phyloP scores from a whole-genome alignment of 2,113 vertebrate species.

The Perccottus glenii region DNA sequence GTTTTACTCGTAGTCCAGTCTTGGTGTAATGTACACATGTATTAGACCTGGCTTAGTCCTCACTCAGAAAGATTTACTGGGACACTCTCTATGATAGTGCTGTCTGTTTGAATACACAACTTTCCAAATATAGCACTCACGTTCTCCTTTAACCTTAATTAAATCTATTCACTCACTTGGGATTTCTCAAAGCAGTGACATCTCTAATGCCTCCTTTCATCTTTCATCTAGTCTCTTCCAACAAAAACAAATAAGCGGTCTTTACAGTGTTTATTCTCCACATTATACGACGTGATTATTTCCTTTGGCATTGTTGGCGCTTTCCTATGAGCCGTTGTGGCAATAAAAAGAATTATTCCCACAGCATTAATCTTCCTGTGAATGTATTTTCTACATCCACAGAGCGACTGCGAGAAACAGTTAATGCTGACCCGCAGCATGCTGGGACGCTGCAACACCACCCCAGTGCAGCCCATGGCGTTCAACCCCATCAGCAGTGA shows the following conservation, averaged over 20 bases:
- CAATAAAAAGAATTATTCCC: neutral
- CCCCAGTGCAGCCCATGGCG: neutral
- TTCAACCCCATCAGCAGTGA: conserved; percentile 44
- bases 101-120: neutral
- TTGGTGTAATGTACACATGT: too few species aligned
- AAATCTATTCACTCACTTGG: neutral
- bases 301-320: conserved; percentile 12
- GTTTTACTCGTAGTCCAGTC: too few species aligned
- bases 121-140: neutral
- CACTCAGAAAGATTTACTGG: too few species aligned
- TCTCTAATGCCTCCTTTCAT: neutral
- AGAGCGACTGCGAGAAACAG: conserved; percentile 40
- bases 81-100: too few species aligned
- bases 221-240: neutral
- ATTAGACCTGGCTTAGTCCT: too few species aligned
- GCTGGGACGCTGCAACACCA: neutral
- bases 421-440: neutral
- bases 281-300: conserved; percentile 2
- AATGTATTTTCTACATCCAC: neutral
- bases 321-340: neutral
- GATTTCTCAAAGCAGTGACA: neutral
- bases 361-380: neutral
- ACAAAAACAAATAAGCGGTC: neutral
- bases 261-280: conserved; percentile 3
- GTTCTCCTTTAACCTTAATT: neutral